Conservation (phyloP, 2,797 vertebrate species). For the Megaceryle alcyon region DNA sequence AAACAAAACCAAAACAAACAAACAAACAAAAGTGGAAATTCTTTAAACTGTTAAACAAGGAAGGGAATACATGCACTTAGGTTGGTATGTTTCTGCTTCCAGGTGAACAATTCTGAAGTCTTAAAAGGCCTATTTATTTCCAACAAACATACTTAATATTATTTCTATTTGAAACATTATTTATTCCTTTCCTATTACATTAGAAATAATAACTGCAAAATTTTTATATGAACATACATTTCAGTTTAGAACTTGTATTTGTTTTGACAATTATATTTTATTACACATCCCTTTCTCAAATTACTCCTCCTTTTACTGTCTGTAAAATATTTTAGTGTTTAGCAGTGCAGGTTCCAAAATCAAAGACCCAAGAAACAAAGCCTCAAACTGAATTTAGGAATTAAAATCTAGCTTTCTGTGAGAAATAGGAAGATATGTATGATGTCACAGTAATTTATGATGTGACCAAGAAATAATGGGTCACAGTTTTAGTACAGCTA, state of each 20-base stretch:
- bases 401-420: conserved; percentile 44
- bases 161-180: background rate
- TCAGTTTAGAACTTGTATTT: background rate
- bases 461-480: conserved; percentile 64
- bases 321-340: conserved; percentile 25
- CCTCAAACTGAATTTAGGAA: background rate
- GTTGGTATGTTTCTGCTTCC: background rate
- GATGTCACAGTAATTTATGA: conserved; percentile 58
- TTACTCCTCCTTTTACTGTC: conserved; percentile 1
- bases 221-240: background rate
- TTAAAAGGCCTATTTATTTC: background rate
- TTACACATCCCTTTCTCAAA: background rate
- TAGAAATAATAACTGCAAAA: background rate
- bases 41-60: background rate
- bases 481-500: conserved; percentile 61
- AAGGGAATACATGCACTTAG: background rate
- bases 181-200: background rate
- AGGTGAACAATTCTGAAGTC: background rate
- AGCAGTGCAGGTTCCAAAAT: background rate
- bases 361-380: background rate
- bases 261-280: conserved; percentile 43
- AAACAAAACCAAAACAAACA: background rate
- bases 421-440: conserved; percentile 62
- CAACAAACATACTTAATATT: background rate
- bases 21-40: background rate